Percentiles rank a stretch among this genome's conserved stretches.
Evolutionary conservation across 2,113 vertebrate genomes (phyloP).

Genomic region (Festucalex cinctus): DNA sequence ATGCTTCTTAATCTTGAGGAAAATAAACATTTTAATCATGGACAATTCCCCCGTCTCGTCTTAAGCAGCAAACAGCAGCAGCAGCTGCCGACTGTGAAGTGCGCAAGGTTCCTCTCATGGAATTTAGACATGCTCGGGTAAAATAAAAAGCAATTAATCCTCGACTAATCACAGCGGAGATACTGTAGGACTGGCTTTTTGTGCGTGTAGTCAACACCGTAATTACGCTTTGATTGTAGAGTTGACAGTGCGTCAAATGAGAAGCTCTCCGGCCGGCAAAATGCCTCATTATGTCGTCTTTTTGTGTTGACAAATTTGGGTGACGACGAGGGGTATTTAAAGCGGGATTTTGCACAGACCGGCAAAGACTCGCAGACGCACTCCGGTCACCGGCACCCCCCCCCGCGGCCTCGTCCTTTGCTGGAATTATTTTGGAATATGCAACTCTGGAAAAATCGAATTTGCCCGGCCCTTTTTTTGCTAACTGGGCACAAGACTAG

Average conservation of each 20-base stretch:
- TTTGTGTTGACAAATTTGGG: slow-evolving; percentile 39
- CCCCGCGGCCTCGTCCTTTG: not conserved
- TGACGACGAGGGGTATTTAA: not conserved
- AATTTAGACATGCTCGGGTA: slow-evolving; percentile 13
- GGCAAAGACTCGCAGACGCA: not conserved
- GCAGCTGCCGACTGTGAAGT: not conserved
- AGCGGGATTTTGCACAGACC: no score
- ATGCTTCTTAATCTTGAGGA: slow-evolving; percentile 18
- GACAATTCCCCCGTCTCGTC: slow-evolving; percentile 13
- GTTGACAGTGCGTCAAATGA: slow-evolving; percentile 38
- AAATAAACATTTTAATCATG: slow-evolving; percentile 22
- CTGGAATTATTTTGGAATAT: not conserved
- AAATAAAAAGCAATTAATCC: slow-evolving; percentile 27
- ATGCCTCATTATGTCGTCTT: slow-evolving; percentile 35
- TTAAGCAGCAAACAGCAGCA: not conserved
- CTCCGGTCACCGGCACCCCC: no score
- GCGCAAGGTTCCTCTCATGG: not conserved
- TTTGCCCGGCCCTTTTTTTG: no score
- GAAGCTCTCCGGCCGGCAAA: slow-evolving; percentile 38
- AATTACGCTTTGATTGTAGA: slow-evolving; percentile 52
- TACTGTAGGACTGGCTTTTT: slow-evolving; percentile 1
- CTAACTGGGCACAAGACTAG: no score
- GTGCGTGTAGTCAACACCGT: slow-evolving; percentile 24
- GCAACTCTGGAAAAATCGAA: not conserved
- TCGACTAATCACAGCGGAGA: slow-evolving; percentile 18